phyloP scores from a whole-genome alignment of 2,113 vertebrate genomes.

The Amblyornis subalaris region DNA sequence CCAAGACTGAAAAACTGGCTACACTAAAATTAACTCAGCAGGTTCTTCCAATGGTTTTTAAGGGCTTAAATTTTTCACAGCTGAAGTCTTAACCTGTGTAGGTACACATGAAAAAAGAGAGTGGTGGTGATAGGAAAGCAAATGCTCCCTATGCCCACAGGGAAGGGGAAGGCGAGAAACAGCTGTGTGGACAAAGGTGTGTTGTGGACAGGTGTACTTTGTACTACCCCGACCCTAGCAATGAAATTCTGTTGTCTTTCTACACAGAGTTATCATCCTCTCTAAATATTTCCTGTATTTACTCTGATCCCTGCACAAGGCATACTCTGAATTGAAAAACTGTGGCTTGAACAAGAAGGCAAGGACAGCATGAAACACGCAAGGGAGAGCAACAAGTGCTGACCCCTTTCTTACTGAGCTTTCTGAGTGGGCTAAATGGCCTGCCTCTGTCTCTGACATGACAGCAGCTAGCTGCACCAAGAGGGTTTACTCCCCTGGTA shows the following conservation, averaged over 20 bases:
- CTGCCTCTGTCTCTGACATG: background rate
- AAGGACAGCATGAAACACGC: background rate
- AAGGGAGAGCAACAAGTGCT: background rate
- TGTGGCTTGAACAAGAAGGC: background rate
- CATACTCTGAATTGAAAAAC: background rate
- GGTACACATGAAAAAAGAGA: background rate
- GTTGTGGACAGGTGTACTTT: background rate
- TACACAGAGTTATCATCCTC: background rate
- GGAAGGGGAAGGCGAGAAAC: background rate
- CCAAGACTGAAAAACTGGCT: background rate
- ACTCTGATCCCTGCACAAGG: background rate
- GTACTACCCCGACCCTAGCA: background rate
- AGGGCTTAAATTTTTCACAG: background rate
- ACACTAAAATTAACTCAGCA: background rate
- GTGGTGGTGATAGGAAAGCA: background rate
- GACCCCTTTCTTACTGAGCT: background rate
- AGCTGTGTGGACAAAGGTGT: background rate
- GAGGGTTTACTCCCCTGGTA: background rate
- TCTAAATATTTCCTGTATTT: background rate
- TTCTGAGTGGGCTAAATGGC: background rate
- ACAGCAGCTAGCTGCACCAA: background rate
- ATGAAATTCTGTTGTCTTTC: background rate
- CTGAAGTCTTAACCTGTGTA: background rate
- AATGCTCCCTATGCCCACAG: background rate
- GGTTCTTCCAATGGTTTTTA: background rate